Conservation (phyloP, 2,888 invertebrate species). For the Amphipyra tragopoginis region DNA sequence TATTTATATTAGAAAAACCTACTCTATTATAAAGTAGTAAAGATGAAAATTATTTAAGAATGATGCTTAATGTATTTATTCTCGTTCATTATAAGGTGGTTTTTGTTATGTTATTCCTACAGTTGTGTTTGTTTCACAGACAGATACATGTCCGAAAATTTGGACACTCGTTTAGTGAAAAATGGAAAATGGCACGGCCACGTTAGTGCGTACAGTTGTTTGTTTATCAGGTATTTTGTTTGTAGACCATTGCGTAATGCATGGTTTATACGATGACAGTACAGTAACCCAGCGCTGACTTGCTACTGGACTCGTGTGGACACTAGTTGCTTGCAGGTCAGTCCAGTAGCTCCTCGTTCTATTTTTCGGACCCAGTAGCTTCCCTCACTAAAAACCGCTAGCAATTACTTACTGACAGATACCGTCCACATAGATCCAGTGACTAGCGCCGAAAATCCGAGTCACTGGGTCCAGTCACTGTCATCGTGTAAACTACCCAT, state of each 20-base stretch:
- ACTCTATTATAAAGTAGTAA: slow-evolving; percentile 14
- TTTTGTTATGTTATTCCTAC: neutral
- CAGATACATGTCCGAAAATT: slow-evolving; percentile 25
- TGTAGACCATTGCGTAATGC: slow-evolving; percentile 18
- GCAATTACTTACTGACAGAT: too few relatives aligned
- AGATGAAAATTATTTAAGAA: neutral
- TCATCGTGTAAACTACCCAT: too few relatives aligned
- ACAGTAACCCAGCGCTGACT: too few relatives aligned
- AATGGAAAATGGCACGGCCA: slow-evolving; percentile 57
- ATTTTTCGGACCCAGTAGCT: too few relatives aligned
- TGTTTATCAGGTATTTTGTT: slow-evolving; percentile 66
- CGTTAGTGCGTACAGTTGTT: slow-evolving; percentile 61
- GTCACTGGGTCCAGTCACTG: too few relatives aligned
- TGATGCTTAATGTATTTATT: slow-evolving; percentile 1
- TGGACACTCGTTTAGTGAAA: slow-evolving; percentile 12
- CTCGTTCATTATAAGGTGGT: slow-evolving; percentile 12
- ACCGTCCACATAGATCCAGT: too few relatives aligned
- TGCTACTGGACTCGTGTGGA: too few relatives aligned
- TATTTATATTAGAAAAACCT: slow-evolving; percentile 9
- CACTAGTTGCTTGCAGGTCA: too few relatives aligned
- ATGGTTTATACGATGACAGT: too few relatives aligned
- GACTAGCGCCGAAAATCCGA: too few relatives aligned
- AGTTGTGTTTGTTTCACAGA: slow-evolving; percentile 48
- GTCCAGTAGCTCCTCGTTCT: too few relatives aligned
- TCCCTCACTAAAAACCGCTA: too few relatives aligned